These are phyloP conservation scores for Tonatia bakeri DNA, from an alignment of 2,113 vertebrate genomes.

Conservation along the genomic window DNA sequence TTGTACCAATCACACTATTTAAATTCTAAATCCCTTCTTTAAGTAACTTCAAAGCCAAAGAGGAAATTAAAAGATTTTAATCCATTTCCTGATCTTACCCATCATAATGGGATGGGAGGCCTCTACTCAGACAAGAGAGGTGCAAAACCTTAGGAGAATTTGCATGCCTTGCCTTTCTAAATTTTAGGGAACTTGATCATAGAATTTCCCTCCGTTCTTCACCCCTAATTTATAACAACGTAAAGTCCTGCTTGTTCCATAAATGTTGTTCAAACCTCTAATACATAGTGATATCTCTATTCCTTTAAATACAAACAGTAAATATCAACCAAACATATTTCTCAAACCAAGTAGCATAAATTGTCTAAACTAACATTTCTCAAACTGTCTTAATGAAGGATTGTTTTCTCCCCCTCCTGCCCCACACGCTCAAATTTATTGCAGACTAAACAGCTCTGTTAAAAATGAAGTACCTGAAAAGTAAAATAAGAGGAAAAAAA, in stretches of 20 bases:
- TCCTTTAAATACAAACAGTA: not conserved
- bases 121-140: not conserved
- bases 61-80: conserved; percentile 59
- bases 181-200: not conserved
- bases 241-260: not conserved
- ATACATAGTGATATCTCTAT: not conserved
- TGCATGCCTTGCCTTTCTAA: not conserved
- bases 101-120: conserved; percentile 23
- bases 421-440: not conserved
- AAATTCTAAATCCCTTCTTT: conserved; percentile 49
- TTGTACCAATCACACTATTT: not conserved
- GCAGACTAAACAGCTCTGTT: not conserved
- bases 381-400: not conserved
- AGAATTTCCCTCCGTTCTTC: not conserved
- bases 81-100: not conserved
- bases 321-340: not conserved
- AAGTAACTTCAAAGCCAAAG: conserved; percentile 36
- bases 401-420: not conserved
- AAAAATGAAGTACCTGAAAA: not conserved
- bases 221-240: not conserved
- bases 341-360: not conserved
- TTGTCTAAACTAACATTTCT: not conserved
- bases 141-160: not conserved
- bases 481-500: not conserved
- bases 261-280: not conserved